Base-by-base conservation (phyloP, 2,888 invertebrate genomes). In the Agrypnus murinus region DNA sequence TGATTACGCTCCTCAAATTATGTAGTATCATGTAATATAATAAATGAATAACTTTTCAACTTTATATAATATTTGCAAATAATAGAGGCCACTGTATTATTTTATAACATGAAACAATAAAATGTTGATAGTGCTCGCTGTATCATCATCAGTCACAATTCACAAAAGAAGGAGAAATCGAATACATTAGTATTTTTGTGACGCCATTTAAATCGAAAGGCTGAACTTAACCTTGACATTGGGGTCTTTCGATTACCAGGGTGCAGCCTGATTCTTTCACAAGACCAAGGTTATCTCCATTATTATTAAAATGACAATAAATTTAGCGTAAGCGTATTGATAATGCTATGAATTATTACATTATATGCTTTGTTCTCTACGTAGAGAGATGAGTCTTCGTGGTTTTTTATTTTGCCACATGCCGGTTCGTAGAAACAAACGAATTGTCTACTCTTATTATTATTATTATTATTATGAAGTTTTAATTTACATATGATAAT, bases 201-300 rank as follows among this genome's bases (percentile, higher is more conserved):
- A 65, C 65, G 65, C 57, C 17, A 19, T 65, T 65, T 57, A 46
- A 45, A 38, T 34, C 43, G 57, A 65, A 64, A 40, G 36, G 62
- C 53, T 19, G 46, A 45, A 53, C 25, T 38, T 38, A 70, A 60
- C 70, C 70, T 70, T 70, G 70, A 70, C 65, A 69, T 65, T 69
- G 65, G 40, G 34, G 57, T 57, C 63, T 69, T 67, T 45, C 19
- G 55, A 55, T 46, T 59, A 53, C 19, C 50, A 69, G 63, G 46
- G 55, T 69, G 63, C 36, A 46, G 53, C 60, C 53, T 53, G 60
- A 60, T 66, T 60, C 40, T 50, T 32, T 32, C 50, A 53, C 65
- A 70, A 70, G 70, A 43, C 25, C 65, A 60, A 65, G 70, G 70
- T 65, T 70, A 70, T 70, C 70, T 60, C 15, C 66, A 10, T 57